Evolutionary conservation across 2,888 invertebrate species (phyloP), one percentile per base, ranked within the genome.

Genomic region (Drosophila acutilabella): DNA sequence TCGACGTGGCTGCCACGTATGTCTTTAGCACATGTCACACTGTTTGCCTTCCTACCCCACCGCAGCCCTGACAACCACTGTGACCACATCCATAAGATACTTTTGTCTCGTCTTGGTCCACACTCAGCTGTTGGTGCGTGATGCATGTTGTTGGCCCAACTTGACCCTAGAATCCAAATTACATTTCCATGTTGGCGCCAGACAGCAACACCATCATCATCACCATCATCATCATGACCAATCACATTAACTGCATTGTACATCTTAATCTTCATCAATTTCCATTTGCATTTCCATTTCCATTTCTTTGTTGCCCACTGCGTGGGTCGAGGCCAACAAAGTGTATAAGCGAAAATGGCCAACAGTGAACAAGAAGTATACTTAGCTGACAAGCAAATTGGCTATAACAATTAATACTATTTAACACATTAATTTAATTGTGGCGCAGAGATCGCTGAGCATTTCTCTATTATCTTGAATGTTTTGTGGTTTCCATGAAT

Each of bases 1-100:
- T 53, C 81, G 67, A 69, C 60, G 79, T 61, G 26, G 64, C 73
- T 79, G 77, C 72, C 65, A 67, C 68, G 54, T 70, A 88, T 85
- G 79, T 81, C 89, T 85, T 88, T 75, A 85, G 86, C 84, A 88
- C 88, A 85, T 85, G 84, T 85, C 88, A 85, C 78, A 52, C 62
- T 67, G 61, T 60, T 62, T 20, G 20, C 20, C 4, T 20, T 20
- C 4, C 20, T 64, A 51, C 52, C 57, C 73, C 62, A 6, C 14
- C 26, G 8, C n/a, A n/a, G 7, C 47, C 51, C 16, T 38, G 44
- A 8, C 61, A 57, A 67, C 73, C 73, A 60, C 57, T 44, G 42
- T 38, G 42, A 4, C 18, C 16, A 40, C 58, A 33, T 18, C 30
- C 48, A 48, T 33, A 33, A 48, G 48, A 30, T 16, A 48, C 50